phyloP scores from a whole-genome alignment of 2,113 vertebrate species.

The cat (Felis catus) region F.catus_Fca126_mat1.0 CM031416.1:90830001-90830500 shows the following conservation, averaged over 20 bases:
- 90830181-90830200: not conserved
- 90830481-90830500: not conserved
- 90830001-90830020: too few species aligned
- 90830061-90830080: not conserved
- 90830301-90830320: not conserved
- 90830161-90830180: not conserved
- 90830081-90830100: not conserved
- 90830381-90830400: constrained; percentile 26
- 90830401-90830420: not conserved
- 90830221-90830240: not conserved
- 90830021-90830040: not conserved
- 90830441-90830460: not conserved
- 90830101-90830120: not conserved
- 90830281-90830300: not conserved
- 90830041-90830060: not conserved
- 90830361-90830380: not conserved
- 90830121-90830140: not conserved
- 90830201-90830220: constrained; percentile 24
- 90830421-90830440: constrained; percentile 19
- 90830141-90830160: not conserved
- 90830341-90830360: not conserved
- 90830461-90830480: not conserved
- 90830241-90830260: not conserved
- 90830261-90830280: not conserved
- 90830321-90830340: not conserved